Conservation (phyloP, 1,140 invertebrate species). For the Temnothorax curvispinosus region DNA sequence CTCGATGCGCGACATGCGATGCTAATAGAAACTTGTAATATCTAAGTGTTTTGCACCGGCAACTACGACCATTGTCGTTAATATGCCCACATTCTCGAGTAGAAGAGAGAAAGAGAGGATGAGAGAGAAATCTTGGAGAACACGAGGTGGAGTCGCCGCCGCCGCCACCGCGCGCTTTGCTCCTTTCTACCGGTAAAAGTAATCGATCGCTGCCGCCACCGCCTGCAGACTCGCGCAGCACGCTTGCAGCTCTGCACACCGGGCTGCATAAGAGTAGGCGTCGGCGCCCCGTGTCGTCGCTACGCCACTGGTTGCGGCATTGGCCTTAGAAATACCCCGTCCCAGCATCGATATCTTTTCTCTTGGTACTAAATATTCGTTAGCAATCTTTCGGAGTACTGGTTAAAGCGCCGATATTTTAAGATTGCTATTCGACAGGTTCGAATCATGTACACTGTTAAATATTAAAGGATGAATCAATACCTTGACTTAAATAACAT, state of each 20-base stretch:
- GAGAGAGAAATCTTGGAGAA: conserved; percentile 57
- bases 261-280: conserved; percentile 70
- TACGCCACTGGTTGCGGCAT: conserved; percentile 65
- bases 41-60: background rate
- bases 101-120: background rate
- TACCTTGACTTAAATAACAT: no score
- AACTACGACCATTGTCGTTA: conserved; percentile 29
- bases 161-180: conserved; percentile 57
- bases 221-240: conserved; percentile 73
- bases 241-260: conserved; percentile 67
- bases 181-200: conserved; percentile 72
- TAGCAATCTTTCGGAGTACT: background rate
- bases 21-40: conserved; percentile 45
- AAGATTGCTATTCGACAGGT: background rate
- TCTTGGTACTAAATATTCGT: background rate
- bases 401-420: background rate
- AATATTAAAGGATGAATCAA: no score
- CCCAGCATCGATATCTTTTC: background rate
- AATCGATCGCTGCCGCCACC: conserved; percentile 66
- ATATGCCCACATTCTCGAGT: background rate
- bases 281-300: conserved; percentile 52
- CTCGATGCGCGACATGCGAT: conserved; percentile 8
- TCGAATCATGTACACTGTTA: background rate
- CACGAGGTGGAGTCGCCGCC: conserved; percentile 55
- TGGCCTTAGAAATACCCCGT: background rate